Base-by-base conservation (phyloP, 2,888 invertebrate species). In the Lamellibrachia columna region DNA sequence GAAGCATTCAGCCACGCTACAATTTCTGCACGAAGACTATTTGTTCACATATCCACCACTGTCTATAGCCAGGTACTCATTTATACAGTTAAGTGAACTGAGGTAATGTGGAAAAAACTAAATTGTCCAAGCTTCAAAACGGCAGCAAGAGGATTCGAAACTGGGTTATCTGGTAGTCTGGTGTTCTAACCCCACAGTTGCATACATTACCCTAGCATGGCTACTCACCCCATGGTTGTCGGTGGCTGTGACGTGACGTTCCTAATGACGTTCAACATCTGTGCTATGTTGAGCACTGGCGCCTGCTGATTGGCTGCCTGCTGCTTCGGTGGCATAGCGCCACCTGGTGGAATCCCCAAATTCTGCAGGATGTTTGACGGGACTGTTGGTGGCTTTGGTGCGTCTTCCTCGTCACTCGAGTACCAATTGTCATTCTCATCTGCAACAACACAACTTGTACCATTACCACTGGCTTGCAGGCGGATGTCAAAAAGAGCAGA, bases 351-450 rank as follows among this genome's bases (percentile, higher is more conserved):
- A n/a, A 52, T 91, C 15, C 91, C 53, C 22, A 91, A 40, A 40
- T 52, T 53, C 91, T 22, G 15, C 15, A 53, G 91, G 52, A 91
- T 40, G 15, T 91, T 53, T 28, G 91, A 53, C 15, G n/a, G 91
- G 52, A 91, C 7, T 22, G n/a, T 53, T 28, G 91, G n/a, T 93
- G 94, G 40, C 75, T 75, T 75, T 75, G 94, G 94, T 28, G 95
- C 95, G 93, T 98, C 98, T 95, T 98, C 98, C 94, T 98, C 98
- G 94, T 98, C 98, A 95, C 98, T 98, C 2, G 98, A 98, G 95
- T 98, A 98, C 98, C 98, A 98, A 92, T 96, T 95, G 93, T 96
- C 96, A 94, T 95, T 95, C 91, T 95, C 95, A 52, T 53, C 93
- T 92, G 91, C 40, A 93, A 53, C 90, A 93, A 91, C n/a, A 22